Conservation (phyloP, 2,797 vertebrate genomes). For the Poecile montanus region DNA sequence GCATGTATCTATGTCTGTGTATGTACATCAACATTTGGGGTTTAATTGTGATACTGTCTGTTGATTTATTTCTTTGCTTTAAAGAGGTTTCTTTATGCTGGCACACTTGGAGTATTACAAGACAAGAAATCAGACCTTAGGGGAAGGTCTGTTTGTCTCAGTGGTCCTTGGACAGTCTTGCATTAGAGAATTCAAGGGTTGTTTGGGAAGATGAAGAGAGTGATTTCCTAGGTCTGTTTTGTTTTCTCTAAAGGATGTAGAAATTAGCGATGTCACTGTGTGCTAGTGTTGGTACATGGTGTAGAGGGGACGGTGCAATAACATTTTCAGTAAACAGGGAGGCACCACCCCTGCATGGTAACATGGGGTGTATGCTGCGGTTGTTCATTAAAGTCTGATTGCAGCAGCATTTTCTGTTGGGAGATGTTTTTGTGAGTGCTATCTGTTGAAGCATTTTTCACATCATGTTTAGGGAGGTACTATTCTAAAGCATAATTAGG, state of each 20-base stretch:
- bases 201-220: neutral
- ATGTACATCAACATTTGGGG: neutral
- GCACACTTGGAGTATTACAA: neutral
- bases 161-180: neutral
- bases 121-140: neutral
- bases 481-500: slow-evolving; percentile 9
- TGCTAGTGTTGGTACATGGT: neutral
- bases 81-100: neutral
- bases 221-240: neutral
- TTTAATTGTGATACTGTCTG: neutral
- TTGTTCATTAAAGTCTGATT: neutral
- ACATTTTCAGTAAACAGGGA: slow-evolving; percentile 1
- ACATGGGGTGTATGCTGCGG: neutral
- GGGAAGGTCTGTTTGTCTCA: neutral
- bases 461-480: neutral
- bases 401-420: neutral
- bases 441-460: neutral
- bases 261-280: neutral
- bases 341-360: slow-evolving; percentile 11
- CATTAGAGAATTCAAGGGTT: neutral
- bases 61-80: neutral
- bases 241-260: neutral
- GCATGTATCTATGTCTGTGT: neutral
- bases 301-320: neutral
- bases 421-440: neutral